A percentile compares a stretch with the other conserved stretches of the same genome.
Evolutionary conservation across 64 coral and sea anemone species (phyloP).

Genomic region (Stichodactyla helianthus): DNA sequence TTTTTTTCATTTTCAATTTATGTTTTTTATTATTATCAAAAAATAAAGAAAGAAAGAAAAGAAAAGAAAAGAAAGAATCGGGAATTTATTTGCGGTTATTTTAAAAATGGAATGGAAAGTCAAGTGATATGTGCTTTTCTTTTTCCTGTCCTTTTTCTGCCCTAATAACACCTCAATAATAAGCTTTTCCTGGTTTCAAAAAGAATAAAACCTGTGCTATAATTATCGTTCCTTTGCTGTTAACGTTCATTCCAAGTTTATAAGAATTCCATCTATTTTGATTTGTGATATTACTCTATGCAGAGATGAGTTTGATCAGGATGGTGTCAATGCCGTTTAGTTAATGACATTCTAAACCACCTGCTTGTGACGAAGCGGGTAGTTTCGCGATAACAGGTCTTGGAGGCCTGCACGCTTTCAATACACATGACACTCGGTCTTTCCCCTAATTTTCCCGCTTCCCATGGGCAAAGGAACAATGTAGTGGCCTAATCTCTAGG

Average conservation of each 20-base stretch:
- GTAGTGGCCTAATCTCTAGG: not conserved
- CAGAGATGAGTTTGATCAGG: not conserved
- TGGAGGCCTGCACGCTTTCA: not conserved
- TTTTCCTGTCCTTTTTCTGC: not conserved
- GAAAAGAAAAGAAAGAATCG: no score
- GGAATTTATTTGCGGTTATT: no score
- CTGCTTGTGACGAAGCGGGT: not conserved
- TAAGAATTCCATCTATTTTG: conserved; percentile 8
- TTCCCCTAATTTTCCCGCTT: conserved; percentile 3
- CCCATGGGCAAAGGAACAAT: not conserved
- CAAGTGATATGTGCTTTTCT: not conserved
- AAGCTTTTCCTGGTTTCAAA: not conserved
- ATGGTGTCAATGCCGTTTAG: conserved; percentile 23
- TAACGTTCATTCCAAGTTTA: not conserved
- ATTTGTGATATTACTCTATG: conserved; percentile 13
- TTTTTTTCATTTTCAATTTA: no score
- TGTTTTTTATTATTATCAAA: no score
- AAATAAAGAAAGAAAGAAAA: no score
- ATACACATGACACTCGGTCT: not conserved
- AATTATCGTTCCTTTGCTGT: not conserved
- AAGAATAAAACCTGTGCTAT: not conserved
- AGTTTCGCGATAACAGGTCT: conserved; percentile 2
- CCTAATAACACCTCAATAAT: not conserved
- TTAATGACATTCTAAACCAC: conserved; percentile 20
- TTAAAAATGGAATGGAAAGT: no score